Evolutionary conservation across 2,113 vertebrate species (phyloP).

Genomic region (Tachycineta bicolor): DNA sequence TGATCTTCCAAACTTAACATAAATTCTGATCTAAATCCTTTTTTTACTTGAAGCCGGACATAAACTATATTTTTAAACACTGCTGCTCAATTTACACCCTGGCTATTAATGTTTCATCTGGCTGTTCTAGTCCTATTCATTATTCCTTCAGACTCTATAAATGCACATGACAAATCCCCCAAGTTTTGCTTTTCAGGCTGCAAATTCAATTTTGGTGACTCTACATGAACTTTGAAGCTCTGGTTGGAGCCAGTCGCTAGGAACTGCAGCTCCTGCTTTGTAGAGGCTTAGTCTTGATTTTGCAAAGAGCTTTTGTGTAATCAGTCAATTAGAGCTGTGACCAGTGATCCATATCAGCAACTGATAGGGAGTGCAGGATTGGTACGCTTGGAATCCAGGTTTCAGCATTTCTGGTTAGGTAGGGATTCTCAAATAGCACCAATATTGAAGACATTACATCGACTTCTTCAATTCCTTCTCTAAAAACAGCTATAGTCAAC

Average conservation of each 20-base stretch:
- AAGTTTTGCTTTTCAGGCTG: slow-evolving; percentile 6
- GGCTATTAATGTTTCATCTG: background rate
- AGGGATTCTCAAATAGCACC: background rate
- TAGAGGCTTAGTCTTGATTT: slow-evolving; percentile 16
- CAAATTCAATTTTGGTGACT: slow-evolving; percentile 1
- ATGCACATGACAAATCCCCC: background rate
- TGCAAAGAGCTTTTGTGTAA: slow-evolving; percentile 43
- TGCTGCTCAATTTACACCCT: background rate
- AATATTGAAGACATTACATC: accelerated
- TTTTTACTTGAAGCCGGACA: slow-evolving; percentile 14
- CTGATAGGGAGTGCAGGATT: background rate
- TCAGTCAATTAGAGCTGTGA: slow-evolving; percentile 48
- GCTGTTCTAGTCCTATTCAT: background rate
- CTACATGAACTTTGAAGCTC: background rate
- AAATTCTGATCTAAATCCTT: slow-evolving; percentile 32
- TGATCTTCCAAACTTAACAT: background rate
- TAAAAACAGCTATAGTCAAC: background rate
- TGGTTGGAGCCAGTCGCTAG: background rate
- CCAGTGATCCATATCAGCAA: slow-evolving; percentile 40
- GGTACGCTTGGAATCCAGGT: slow-evolving; percentile 12
- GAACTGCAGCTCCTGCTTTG: background rate
- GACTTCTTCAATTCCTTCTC: background rate
- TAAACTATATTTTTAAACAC: background rate
- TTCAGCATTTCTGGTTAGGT: background rate
- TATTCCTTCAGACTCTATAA: background rate